Evolutionary conservation across 2,888 invertebrate species (phyloP), one percentile per base, ranked within the genome.

Genomic region (Frankliniella fusca): DNA sequence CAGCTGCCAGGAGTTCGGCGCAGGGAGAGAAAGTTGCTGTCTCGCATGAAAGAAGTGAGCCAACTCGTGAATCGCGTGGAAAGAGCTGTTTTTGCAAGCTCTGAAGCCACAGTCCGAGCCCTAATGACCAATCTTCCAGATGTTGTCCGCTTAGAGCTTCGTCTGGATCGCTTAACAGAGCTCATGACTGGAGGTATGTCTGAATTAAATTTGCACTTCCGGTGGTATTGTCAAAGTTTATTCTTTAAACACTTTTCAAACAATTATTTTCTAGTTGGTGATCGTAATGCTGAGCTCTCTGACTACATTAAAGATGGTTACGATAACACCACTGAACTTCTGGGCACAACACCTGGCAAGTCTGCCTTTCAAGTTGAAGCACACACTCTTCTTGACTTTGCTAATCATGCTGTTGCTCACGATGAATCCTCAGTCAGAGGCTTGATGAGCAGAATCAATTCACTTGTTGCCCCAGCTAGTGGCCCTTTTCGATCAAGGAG

Each of bases 281-380:
- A 1, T 5, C 70, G 70, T 2, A 11, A 70, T 23, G 70, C 23
- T 3, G 70, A 70, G 70, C 70, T 70, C 0, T 23, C 23, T 70
- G 70, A 70, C 70, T 70, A 70, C 23, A 70, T 70, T 9, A n/a
- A 70, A 70, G 23, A 70, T 70, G 70, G 70, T 3, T 70, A 70
- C 11, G 70, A 70, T 23, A 70, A 70, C 23, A 23, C 70, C 11
- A 23, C 70, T 23, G 70, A 70, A 23, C 3, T 70, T 3, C 70
- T 23, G 9, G 70, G 70, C 11, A 23, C 70, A 70, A 23, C 8
- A 3, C 70, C 70, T 70, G n/a, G 23, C 11, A 70, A 70, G 23
- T 70, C 70, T 23, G n/a, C 70, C 9, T 70, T 70, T 3, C 70
- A 23, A 8, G 11, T 70, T 5, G 70, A 70, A 23, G 23, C n/a